These are phyloP conservation scores for Trachemys scripta DNA, from an alignment of 2,113 vertebrate species.

Conservation along the genomic window DNA sequence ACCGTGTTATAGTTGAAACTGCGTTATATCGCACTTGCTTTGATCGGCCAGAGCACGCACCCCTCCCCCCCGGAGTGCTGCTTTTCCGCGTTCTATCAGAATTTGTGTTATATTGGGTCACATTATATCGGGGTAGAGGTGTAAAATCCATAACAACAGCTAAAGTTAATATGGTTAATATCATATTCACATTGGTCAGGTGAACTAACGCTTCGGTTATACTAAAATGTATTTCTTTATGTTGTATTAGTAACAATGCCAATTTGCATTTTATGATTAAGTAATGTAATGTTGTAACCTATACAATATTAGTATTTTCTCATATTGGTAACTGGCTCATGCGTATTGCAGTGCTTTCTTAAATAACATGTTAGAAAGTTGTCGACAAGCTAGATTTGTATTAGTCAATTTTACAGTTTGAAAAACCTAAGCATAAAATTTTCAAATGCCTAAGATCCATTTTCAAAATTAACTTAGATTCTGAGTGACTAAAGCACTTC, in stretches of 20 bases:
- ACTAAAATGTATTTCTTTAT: background rate
- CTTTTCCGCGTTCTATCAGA: too few species aligned
- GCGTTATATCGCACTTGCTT: too few species aligned
- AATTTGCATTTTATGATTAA: background rate
- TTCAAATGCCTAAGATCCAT: background rate
- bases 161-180: background rate
- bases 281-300: background rate
- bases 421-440: background rate
- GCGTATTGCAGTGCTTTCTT: background rate
- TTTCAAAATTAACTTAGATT: background rate
- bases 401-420: background rate
- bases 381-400: background rate
- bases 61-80: too few species aligned
- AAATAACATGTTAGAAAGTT: background rate
- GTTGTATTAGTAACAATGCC: background rate
- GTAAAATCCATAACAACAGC: background rate
- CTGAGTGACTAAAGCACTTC: background rate
- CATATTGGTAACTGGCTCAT: background rate
- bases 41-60: too few species aligned
- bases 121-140: too few species aligned
- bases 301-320: background rate
- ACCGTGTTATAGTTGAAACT: too few species aligned
- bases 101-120: too few species aligned
- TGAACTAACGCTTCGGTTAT: background rate
- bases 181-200: background rate